Percentiles rank a stretch among this genome's conserved stretches.
Conservation (phyloP, 2,888 invertebrate species). For the Cryptocephalus primarius region DNA sequence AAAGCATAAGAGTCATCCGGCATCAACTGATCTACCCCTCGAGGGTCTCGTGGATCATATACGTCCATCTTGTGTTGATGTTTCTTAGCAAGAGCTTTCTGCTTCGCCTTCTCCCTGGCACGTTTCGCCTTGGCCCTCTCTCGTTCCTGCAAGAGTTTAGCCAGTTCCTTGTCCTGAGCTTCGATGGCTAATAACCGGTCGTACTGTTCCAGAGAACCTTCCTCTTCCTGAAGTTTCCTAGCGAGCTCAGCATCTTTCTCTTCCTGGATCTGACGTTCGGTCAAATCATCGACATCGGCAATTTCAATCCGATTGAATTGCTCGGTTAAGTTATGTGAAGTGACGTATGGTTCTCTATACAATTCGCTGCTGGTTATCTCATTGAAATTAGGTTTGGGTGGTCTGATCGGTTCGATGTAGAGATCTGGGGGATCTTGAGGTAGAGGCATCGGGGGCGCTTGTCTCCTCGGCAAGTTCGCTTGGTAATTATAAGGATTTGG, state of each 20-base stretch:
- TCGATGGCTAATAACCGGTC: conserved; percentile 58
- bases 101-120: conserved; percentile 58
- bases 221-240: conserved; percentile 63
- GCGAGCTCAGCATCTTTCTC: conserved; percentile 68
- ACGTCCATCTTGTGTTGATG: conserved; percentile 32
- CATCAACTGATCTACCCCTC: conserved; percentile 24
- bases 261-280: conserved; percentile 53
- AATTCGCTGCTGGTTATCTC: conserved; percentile 21
- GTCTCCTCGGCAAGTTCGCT: conserved; percentile 27
- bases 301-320: conserved; percentile 31
- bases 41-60: conserved; percentile 10
- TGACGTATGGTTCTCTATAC: conserved; percentile 31
- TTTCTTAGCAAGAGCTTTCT: conserved; percentile 45
- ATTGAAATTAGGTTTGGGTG: conserved; percentile 1
- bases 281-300: conserved; percentile 39
- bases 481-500: conserved; percentile 25
- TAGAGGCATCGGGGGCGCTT: conserved; percentile 32
- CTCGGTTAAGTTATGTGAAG: conserved; percentile 16
- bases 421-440: conserved; percentile 20
- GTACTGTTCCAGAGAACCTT: conserved; percentile 46
- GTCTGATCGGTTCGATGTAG: background rate
- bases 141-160: conserved; percentile 62
- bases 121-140: conserved; percentile 60
- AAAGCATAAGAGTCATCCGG: conserved; percentile 42
- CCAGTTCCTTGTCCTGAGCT: conserved; percentile 69